Conservation (phyloP, 92 coral and sea anemone species). For the Chrysogorgia sp. region DNA sequence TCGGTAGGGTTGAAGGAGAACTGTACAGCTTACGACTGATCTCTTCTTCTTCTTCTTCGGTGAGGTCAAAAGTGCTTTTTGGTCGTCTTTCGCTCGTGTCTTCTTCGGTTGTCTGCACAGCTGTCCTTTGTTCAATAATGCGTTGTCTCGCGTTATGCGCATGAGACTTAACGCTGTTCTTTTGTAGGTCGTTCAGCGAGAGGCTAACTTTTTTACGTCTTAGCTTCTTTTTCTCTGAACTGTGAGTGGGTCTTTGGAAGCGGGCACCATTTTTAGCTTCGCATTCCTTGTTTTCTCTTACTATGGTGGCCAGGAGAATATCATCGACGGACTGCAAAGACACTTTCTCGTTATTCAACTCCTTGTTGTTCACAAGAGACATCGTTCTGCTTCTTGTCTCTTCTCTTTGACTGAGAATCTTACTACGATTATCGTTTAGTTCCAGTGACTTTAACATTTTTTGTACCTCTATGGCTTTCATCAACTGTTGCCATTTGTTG, state of each 20-base stretch:
- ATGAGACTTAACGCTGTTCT: background rate
- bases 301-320: background rate
- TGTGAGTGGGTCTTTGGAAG: conserved; percentile 56
- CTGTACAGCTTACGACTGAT: conserved; percentile 25
- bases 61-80: conserved; percentile 25
- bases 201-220: conserved; percentile 72
- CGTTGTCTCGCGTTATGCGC: background rate
- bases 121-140: background rate
- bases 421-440: conserved; percentile 12
- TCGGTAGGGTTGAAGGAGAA: conserved; percentile 11
- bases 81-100: background rate
- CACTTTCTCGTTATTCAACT: background rate
- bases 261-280: background rate
- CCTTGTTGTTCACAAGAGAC: background rate
- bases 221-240: conserved; percentile 78
- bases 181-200: conserved; percentile 73
- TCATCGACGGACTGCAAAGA: conserved; percentile 17
- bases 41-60: conserved; percentile 38
- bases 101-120: background rate
- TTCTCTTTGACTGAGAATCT: conserved; percentile 8
- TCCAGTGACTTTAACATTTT: conserved; percentile 2
- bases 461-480: conserved; percentile 20
- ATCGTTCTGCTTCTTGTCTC: conserved; percentile 26
- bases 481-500: conserved; percentile 29
- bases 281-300: background rate